Conservation (phyloP, 2,888 invertebrate genomes). For the Lasioglossum malachurum region DNA sequence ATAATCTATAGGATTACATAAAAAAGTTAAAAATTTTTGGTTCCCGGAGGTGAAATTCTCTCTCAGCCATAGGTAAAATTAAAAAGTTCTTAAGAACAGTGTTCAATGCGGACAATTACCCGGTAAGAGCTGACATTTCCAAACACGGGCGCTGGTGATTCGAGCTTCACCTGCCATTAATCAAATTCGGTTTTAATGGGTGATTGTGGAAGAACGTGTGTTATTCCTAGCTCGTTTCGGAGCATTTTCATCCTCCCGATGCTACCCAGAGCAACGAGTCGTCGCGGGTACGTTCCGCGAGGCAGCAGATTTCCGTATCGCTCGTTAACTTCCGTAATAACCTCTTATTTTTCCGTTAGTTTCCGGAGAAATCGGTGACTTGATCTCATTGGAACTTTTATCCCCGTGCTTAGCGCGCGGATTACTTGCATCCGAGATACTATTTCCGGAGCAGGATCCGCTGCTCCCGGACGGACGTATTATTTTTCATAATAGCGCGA, state of each 20-base stretch:
- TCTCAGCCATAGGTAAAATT: background rate
- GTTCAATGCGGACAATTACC: background rate
- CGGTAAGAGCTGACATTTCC: background rate
- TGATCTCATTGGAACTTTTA: slow-evolving; percentile 65
- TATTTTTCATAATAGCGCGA: slow-evolving; percentile 60
- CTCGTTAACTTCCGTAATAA: slow-evolving; percentile 51
- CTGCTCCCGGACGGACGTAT: slow-evolving; percentile 40
- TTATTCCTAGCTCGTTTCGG: background rate
- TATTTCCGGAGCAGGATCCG: slow-evolving; percentile 49
- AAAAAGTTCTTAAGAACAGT: background rate
- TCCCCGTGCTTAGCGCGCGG: slow-evolving; percentile 51
- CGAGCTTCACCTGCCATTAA: background rate
- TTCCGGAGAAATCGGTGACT: slow-evolving; percentile 32
- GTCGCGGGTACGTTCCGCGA: background rate
- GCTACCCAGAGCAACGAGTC: too few species aligned
- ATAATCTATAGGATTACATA: too few species aligned
- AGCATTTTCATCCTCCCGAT: slow-evolving; percentile 3
- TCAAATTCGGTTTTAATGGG: background rate
- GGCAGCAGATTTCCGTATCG: slow-evolving; percentile 32
- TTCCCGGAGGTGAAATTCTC: too few species aligned
- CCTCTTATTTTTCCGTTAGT: slow-evolving; percentile 28
- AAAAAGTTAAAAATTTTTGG: too few species aligned
- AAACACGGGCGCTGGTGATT: background rate
- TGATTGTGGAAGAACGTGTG: background rate
- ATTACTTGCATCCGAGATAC: slow-evolving; percentile 56